phyloP scores from a whole-genome alignment of 1,140 invertebrate species.

The Archivesica marissinica region DNA sequence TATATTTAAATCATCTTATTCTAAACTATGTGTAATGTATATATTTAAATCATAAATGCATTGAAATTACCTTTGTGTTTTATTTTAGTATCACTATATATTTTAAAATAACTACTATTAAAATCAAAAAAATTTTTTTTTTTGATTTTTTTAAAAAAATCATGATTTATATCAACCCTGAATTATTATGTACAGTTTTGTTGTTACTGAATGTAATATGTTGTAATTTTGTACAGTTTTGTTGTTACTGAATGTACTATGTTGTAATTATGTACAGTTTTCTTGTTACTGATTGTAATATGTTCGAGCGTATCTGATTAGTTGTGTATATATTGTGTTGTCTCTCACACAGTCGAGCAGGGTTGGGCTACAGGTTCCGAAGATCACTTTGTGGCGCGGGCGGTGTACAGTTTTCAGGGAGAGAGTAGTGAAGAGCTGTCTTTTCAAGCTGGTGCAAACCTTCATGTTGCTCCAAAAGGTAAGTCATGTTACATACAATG shows the following conservation, averaged over 20 bases:
- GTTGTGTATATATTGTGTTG: not conserved
- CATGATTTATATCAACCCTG: too few species aligned
- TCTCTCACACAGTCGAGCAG: slow-evolving; percentile 46
- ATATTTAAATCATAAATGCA: not conserved
- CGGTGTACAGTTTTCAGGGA: slow-evolving; percentile 91
- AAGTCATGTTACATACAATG: not conserved
- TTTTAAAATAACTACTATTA: too few species aligned
- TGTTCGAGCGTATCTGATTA: not conserved
- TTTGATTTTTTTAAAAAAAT: too few species aligned
- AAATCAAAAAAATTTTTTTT: too few species aligned
- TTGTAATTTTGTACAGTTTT: not conserved
- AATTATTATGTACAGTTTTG: too few species aligned
- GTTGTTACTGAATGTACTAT: not conserved
- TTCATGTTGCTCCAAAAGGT: slow-evolving; percentile 92
- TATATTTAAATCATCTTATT: too few species aligned
- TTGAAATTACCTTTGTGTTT: not conserved
- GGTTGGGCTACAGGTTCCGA: slow-evolving; percentile 88
- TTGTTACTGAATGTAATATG: too few species aligned
- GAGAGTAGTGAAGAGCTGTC: slow-evolving; percentile 90
- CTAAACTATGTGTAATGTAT: too few species aligned
- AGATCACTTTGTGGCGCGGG: slow-evolving; percentile 89
- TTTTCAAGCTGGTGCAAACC: slow-evolving; percentile 90
- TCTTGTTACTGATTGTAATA: not conserved
- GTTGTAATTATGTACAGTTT: too few species aligned
- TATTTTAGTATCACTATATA: too few species aligned